These are phyloP conservation scores for Andinoacara biseriatus DNA, from an alignment of 2,113 vertebrate species.

Conservation along the genomic window DNA sequence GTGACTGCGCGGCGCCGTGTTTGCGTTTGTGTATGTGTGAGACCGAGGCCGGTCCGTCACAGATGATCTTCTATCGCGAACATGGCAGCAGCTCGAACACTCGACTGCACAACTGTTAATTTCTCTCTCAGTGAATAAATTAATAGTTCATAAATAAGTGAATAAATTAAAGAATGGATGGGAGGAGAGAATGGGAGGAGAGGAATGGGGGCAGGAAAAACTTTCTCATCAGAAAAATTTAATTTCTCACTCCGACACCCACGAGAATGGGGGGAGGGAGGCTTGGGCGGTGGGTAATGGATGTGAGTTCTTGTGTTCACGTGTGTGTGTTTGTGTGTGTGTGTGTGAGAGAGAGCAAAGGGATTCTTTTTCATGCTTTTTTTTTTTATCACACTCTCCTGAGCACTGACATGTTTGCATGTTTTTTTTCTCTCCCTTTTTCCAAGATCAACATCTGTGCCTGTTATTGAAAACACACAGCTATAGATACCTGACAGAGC, in stretches of 20 bases:
- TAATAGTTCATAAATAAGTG: conserved; percentile 82
- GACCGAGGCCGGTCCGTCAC: conserved; percentile 47
- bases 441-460: conserved; percentile 57
- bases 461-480: conserved; percentile 38
- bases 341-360: neutral
- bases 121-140: conserved; percentile 79
- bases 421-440: conserved; percentile 30
- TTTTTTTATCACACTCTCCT: conserved; percentile 42
- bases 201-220: conserved; percentile 72
- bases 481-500: conserved; percentile 20
- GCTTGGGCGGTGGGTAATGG: conserved; percentile 47
- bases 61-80: conserved; percentile 68
- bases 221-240: conserved; percentile 84
- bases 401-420: conserved; percentile 55
- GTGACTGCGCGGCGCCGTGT: conserved; percentile 20
- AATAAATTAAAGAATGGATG: conserved; percentile 82
- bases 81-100: conserved; percentile 63
- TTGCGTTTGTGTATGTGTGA: conserved; percentile 23
- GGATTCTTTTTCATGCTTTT: conserved; percentile 50
- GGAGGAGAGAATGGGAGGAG: conserved; percentile 72
- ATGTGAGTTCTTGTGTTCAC: conserved; percentile 35
- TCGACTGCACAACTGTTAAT: conserved; percentile 79
- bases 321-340: conserved; percentile 27
- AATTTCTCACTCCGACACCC: conserved; percentile 86
- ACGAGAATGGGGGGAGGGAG: conserved; percentile 71